Evolutionary conservation across 30 jellyfish, hydroid and myxozoan genomes (phyloP).

Genomic region (Nemopilema nomurai): DNA sequence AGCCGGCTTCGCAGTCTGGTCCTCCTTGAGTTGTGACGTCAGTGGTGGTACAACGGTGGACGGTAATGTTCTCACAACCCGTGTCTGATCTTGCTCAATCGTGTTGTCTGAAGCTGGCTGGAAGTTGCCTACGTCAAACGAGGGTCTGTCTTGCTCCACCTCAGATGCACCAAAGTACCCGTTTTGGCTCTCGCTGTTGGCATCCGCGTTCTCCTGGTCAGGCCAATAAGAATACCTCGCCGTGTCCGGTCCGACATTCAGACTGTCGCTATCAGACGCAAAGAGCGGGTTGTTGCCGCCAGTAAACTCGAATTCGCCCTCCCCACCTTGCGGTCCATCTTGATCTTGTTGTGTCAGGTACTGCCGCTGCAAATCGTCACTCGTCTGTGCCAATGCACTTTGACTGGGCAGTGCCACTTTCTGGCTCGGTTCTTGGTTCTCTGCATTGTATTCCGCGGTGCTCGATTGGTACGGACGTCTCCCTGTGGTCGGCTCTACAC

Average conservation of each 20-base stretch:
- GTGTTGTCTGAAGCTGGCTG: neutral
- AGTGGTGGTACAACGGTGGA: constrained; percentile 52
- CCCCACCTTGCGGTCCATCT: neutral
- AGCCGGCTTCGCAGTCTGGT: neutral
- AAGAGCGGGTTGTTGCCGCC: neutral
- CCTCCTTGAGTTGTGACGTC: constrained; percentile 18
- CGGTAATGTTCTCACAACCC: constrained; percentile 45
- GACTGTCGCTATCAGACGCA: neutral
- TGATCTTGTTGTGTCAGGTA: no score
- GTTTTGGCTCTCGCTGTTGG: neutral
- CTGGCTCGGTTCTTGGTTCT: neutral
- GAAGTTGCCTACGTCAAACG: neutral
- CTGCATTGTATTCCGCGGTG: neutral
- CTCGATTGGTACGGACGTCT: neutral
- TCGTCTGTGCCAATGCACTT: neutral
- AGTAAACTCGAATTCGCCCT: neutral
- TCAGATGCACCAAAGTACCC: neutral
- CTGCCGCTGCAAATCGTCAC: neutral
- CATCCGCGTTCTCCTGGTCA: neutral
- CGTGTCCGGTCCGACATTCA: neutral
- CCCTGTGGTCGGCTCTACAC: neutral
- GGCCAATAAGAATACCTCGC: neutral
- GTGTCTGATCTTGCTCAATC: neutral
- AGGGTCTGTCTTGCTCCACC: neutral
- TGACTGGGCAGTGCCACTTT: constrained; percentile 12